Evolutionary conservation across 2,888 invertebrate species (phyloP).

Genomic region (Xestoiulus laeticollis): DNA sequence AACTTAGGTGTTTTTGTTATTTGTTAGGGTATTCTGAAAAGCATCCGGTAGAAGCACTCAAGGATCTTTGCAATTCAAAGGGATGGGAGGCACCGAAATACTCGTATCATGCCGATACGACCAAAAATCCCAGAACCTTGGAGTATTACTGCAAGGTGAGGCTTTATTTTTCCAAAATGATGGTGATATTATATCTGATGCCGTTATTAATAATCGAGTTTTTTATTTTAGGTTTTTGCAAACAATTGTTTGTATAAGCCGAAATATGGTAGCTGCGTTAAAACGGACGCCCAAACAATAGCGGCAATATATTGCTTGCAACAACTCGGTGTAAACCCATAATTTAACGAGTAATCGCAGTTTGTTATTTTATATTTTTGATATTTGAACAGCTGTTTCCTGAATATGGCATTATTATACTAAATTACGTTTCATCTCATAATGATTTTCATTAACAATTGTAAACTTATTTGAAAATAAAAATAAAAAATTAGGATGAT

Average conservation of each 20-base stretch:
- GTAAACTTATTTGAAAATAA: too few relatives aligned
- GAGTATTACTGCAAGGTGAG: constrained; percentile 11
- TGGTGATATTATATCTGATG: background rate
- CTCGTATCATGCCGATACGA: background rate
- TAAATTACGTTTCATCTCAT: too few relatives aligned
- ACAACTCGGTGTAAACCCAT: background rate
- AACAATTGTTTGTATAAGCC: background rate
- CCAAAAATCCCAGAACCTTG: background rate
- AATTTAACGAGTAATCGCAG: background rate
- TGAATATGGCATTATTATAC: too few relatives aligned
- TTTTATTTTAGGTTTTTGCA: constrained; percentile 7
- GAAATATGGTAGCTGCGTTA: background rate
- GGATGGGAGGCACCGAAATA: background rate
- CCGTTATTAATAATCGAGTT: background rate
- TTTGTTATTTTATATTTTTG: background rate
- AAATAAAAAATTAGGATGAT: too few relatives aligned
- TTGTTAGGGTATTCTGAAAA: constrained; percentile 1
- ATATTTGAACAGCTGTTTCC: too few relatives aligned
- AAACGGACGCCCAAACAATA: constrained; percentile 8
- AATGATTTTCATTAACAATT: too few relatives aligned
- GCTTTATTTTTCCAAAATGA: background rate
- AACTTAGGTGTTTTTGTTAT: too few relatives aligned
- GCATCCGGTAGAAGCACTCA: background rate
- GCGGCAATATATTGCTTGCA: constrained; percentile 37
- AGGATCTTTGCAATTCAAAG: background rate